phyloP scores from a whole-genome alignment of 1,140 invertebrate genomes.

The Saccostrea echinata region DNA sequence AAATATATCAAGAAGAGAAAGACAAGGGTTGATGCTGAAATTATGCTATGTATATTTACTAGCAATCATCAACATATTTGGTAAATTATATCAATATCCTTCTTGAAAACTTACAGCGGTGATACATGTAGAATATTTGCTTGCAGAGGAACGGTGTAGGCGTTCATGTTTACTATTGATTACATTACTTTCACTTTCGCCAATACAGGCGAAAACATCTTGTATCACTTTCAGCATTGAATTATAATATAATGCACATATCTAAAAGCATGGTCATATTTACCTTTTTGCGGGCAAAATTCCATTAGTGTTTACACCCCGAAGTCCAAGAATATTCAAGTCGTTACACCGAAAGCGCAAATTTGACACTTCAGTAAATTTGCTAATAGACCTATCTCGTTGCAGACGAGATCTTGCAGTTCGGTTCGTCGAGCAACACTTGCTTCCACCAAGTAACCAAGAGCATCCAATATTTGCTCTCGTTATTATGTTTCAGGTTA shows the following conservation, averaged over 20 bases:
- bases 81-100: no score
- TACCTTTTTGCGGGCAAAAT: background rate
- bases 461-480: constrained; percentile 36
- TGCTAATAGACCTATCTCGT: constrained; percentile 30
- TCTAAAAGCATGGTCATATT: background rate
- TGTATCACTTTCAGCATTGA: background rate
- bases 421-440: constrained; percentile 12
- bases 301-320: constrained; percentile 10
- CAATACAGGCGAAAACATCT: background rate
- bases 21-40: no score
- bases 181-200: constrained; percentile 26
- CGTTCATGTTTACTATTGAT: background rate
- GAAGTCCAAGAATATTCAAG: background rate
- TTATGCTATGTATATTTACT: no score
- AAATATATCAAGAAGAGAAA: no score
- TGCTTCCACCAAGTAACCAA: background rate
- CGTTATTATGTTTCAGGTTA: constrained; percentile 32
- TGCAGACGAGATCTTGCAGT: background rate
- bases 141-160: background rate
- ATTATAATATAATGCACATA: background rate
- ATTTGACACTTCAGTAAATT: background rate
- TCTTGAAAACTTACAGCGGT: no score
- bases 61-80: no score
- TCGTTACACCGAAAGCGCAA: background rate
- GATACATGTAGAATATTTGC: background rate